phyloP scores from a whole-genome alignment of 2,797 vertebrate species.

The Saxicola maurus region DNA sequence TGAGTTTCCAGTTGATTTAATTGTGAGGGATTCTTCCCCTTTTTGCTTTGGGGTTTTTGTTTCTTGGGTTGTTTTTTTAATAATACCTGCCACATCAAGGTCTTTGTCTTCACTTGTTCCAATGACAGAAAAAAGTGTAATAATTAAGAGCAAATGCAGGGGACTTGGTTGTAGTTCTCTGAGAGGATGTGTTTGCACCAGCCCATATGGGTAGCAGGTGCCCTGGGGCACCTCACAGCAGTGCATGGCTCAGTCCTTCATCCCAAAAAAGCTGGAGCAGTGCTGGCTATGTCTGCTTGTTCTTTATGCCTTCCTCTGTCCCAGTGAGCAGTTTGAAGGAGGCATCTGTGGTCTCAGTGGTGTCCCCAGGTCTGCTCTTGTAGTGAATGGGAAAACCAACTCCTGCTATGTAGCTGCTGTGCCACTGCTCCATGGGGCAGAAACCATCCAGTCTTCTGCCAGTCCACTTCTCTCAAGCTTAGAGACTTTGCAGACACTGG shows the following conservation, averaged over 20 bases:
- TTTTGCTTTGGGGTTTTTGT: too few relatives aligned
- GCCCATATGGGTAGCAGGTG: too few relatives aligned
- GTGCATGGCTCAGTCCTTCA: neutral
- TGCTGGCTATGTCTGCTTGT: neutral
- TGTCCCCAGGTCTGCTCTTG: neutral
- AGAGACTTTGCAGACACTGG: neutral
- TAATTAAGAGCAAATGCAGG: too few relatives aligned
- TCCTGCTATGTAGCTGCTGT: neutral
- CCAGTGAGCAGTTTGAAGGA: neutral
- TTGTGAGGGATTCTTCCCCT: too few relatives aligned
- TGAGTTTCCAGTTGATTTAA: too few relatives aligned
- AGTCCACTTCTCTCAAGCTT: neutral
- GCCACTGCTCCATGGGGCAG: rapidly evolving
- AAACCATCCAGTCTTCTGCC: neutral
- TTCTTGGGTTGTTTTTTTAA: too few relatives aligned
- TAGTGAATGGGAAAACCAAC: neutral
- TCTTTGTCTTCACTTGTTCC: too few relatives aligned
- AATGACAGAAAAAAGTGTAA: too few relatives aligned
- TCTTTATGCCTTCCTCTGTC: neutral
- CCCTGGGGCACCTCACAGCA: too few relatives aligned
- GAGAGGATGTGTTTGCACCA: too few relatives aligned
- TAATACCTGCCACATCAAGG: too few relatives aligned
- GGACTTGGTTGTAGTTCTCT: too few relatives aligned
- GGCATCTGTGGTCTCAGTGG: neutral
- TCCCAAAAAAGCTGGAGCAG: neutral